phyloP scores from a whole-genome alignment of 1,140 invertebrate genomes.

The Dolichoris vasculosae region DNA sequence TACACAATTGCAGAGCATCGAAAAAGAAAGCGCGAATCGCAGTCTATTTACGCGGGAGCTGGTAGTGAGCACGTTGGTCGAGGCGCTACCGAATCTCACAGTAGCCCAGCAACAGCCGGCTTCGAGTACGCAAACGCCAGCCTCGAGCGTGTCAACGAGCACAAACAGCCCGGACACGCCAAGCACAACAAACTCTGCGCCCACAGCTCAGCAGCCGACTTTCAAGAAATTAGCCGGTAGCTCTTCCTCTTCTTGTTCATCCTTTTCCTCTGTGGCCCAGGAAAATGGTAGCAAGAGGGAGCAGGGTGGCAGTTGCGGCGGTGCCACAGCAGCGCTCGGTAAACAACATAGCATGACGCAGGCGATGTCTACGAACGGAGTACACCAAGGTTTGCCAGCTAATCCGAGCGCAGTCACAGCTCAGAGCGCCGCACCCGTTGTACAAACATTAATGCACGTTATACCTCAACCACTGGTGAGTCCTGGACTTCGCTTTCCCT shows the following conservation, averaged over 20 bases:
- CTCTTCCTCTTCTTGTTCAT: constrained; percentile 14
- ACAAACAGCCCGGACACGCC: constrained; percentile 69
- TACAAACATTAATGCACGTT: constrained; percentile 72
- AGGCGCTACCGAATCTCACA: constrained; percentile 70
- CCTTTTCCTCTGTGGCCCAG: constrained; percentile 53
- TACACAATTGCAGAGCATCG: constrained; percentile 75
- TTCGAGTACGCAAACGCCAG: constrained; percentile 63
- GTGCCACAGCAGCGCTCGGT: neutral
- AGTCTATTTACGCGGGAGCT: constrained; percentile 83
- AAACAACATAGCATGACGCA: constrained; percentile 30
- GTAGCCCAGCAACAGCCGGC: constrained; percentile 63
- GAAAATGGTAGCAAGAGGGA: constrained; percentile 41
- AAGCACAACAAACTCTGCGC: constrained; percentile 57
- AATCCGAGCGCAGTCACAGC: constrained; percentile 69
- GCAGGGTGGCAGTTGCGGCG: neutral
- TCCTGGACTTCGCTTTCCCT: neutral
- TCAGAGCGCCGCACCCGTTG: constrained; percentile 67
- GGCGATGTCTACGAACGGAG: constrained; percentile 58
- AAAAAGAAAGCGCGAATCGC: constrained; percentile 79
- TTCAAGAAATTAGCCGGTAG: constrained; percentile 12
- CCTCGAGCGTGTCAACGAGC: constrained; percentile 61
- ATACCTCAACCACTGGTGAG: constrained; percentile 72
- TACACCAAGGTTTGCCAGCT: constrained; percentile 65
- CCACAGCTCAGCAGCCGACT: constrained; percentile 48
- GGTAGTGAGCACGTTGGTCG: constrained; percentile 78